A percentile compares a stretch with the other conserved stretches of the same genome.
These are phyloP conservation scores for Myotis lucifugus DNA, from an alignment of 2,113 vertebrate species.

Conservation along the genomic window DNA sequence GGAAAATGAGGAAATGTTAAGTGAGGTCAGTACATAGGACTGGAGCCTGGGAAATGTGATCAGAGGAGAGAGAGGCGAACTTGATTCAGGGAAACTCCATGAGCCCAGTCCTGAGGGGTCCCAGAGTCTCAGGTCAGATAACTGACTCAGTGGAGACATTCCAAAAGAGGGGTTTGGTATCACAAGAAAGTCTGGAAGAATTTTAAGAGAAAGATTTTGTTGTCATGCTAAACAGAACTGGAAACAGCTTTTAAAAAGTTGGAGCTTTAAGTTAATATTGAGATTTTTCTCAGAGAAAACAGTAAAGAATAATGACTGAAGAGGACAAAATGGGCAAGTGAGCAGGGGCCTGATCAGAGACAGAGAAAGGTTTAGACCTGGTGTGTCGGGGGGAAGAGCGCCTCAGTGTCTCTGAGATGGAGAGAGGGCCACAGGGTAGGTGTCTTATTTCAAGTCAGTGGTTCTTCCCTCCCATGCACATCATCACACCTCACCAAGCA, in stretches of 20 bases:
- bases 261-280: neutral
- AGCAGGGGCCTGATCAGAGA: neutral
- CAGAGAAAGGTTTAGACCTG: neutral
- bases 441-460: neutral
- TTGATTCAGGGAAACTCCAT: neutral
- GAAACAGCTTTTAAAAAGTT: neutral
- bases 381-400: neutral
- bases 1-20: neutral
- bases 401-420: neutral
- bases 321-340: neutral
- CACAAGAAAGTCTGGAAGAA: neutral
- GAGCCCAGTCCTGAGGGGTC: neutral
- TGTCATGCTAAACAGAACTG: neutral
- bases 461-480: neutral
- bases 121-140: neutral
- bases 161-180: neutral
- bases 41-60: neutral
- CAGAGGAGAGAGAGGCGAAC: neutral
- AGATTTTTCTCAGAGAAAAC: neutral
- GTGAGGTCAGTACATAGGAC: neutral
- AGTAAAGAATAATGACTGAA: neutral
- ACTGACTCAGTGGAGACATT: neutral
- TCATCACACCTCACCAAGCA: no score
- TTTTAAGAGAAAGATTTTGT: neutral
- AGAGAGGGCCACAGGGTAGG: neutral